A percentile compares a stretch with the other conserved stretches of the same genome.
Evolutionary conservation across 2,113 vertebrate genomes (phyloP).

Genomic region (Calidris pugnax): DNA sequence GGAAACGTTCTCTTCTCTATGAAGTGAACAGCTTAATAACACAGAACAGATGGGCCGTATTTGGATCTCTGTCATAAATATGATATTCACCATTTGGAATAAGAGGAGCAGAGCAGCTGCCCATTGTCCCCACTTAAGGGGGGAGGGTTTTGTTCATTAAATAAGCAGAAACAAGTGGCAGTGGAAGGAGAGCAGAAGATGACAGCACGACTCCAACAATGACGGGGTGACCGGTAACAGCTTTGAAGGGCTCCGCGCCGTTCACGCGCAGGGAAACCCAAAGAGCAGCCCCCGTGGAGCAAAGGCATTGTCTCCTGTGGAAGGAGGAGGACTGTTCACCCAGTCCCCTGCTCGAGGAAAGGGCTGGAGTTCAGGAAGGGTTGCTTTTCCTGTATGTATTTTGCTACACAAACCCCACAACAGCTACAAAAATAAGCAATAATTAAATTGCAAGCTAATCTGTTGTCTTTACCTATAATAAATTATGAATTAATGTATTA

Average conservation of each 20-base stretch:
- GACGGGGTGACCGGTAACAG: fast-evolving
- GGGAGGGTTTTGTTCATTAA: background rate
- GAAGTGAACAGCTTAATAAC: slow-evolving; percentile 58
- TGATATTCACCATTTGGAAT: slow-evolving; percentile 10
- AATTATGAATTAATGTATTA: background rate
- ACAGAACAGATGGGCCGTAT: slow-evolving; percentile 3
- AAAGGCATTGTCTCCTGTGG: background rate
- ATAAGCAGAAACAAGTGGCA: background rate
- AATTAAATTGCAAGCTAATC: background rate
- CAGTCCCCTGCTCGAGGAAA: background rate
- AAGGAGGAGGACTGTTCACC: background rate
- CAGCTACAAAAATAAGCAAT: background rate
- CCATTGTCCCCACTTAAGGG: background rate
- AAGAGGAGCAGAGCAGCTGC: background rate
- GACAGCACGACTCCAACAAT: background rate
- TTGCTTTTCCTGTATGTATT: background rate
- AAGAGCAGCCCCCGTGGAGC: background rate
- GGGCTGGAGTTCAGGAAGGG: background rate
- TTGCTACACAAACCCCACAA: background rate
- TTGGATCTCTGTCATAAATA: slow-evolving; percentile 15
- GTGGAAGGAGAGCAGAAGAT: background rate
- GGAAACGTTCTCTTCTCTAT: background rate
- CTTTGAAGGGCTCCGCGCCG: background rate
- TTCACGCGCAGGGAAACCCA: fast-evolving
- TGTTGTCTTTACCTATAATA: background rate